These are phyloP conservation scores for Pedetes capensis DNA, from an alignment of 2,113 vertebrate genomes.

Conservation along the genomic window DNA sequence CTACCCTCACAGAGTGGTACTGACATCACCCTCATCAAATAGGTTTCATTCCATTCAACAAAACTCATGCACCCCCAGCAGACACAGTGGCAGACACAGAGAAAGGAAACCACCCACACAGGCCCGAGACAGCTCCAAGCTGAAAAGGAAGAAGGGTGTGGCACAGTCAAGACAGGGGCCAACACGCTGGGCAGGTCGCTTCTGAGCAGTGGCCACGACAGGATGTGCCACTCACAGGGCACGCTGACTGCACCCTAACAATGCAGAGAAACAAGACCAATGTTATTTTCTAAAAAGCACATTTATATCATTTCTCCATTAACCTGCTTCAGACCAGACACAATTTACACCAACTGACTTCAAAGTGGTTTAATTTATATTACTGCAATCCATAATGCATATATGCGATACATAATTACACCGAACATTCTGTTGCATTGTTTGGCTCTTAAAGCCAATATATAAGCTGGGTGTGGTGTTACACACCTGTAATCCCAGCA, in stretches of 20 bases:
- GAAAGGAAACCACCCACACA: neutral
- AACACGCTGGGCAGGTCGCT: neutral
- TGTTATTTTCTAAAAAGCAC: neutral
- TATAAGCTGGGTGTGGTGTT: too few relatives aligned
- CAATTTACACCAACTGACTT: neutral
- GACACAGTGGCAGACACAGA: neutral
- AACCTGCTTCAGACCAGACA: neutral
- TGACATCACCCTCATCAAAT: neutral
- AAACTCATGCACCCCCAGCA: neutral
- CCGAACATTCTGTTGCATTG: neutral
- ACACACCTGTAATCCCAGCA: too few relatives aligned
- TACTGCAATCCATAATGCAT: too few relatives aligned
- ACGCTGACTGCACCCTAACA: neutral
- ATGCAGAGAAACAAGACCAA: neutral
- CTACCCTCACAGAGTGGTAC: neutral
- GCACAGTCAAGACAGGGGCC: neutral
- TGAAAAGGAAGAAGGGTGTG: too few relatives aligned
- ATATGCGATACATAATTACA: neutral
- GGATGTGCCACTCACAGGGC: neutral
- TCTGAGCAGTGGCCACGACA: neutral
- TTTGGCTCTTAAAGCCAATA: neutral
- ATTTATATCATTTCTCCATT: neutral
- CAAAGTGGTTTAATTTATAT: neutral
- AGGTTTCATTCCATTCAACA: neutral
- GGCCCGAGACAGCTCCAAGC: neutral